Conservation (phyloP, 2,113 vertebrate species). For the Xyliphius kryptos region DNA sequence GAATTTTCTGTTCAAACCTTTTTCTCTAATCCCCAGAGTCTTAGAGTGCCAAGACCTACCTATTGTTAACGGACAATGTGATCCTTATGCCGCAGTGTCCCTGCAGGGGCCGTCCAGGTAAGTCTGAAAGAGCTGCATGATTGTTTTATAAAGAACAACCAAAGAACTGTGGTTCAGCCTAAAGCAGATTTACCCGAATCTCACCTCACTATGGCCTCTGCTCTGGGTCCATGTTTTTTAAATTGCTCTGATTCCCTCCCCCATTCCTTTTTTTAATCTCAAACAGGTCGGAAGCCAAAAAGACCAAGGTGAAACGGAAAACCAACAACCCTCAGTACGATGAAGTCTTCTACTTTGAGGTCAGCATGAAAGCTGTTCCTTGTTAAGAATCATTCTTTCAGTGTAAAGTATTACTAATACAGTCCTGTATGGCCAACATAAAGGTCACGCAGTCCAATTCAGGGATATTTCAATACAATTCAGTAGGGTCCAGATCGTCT, state of each 20-base stretch:
- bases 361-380: conserved; percentile 41
- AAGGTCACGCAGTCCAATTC: too few relatives aligned
- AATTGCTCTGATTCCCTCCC: too few relatives aligned
- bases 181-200: neutral
- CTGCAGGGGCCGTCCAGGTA: conserved; percentile 87
- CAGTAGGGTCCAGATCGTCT: too few relatives aligned
- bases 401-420: too few relatives aligned
- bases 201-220: too few relatives aligned
- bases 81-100: conserved; percentile 90
- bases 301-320: conserved; percentile 96
- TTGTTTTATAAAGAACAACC: neutral
- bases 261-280: conserved; percentile 17
- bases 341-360: conserved; percentile 98
- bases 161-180: too few relatives aligned
- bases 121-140: conserved; percentile 35
- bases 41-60: conserved; percentile 94
- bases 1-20: neutral
- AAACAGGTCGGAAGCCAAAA: conserved; percentile 89
- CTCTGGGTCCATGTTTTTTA: too few relatives aligned
- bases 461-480: too few relatives aligned
- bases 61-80: conserved; percentile 94
- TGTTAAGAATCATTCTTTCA: too few relatives aligned
- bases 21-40: conserved; percentile 63
- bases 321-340: conserved; percentile 98
- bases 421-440: too few relatives aligned